These are phyloP conservation scores for Micromesistius poutassou DNA, from an alignment of 2,797 vertebrate species.

Conservation along the genomic window DNA sequence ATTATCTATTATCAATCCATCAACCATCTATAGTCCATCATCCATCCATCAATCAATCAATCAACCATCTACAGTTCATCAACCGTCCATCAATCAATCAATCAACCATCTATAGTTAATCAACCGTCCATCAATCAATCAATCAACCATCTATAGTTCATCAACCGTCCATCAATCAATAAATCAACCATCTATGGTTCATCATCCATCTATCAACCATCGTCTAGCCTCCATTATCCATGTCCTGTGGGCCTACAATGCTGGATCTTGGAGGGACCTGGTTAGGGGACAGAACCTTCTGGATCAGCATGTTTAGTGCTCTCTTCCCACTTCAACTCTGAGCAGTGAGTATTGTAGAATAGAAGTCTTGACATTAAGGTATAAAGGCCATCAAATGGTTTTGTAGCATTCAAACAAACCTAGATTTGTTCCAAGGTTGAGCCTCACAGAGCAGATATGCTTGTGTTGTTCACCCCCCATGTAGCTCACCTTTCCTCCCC, in stretches of 20 bases:
- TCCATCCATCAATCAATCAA: not conserved
- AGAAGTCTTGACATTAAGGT: not conserved
- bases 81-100: no score
- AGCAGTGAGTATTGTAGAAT: not conserved
- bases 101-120: no score
- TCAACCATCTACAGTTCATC: no score
- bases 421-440: not conserved
- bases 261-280: not conserved
- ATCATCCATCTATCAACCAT: not conserved
- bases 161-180: no score
- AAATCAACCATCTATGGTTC: no score
- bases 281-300: not conserved
- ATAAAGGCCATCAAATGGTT: not conserved
- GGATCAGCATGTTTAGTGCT: not conserved
- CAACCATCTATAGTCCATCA: not conserved
- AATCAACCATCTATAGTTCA: no score
- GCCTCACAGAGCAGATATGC: not conserved
- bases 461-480: not conserved
- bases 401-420: no score
- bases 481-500: constrained; percentile 77
- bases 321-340: not conserved
- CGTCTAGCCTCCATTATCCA: not conserved
- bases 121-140: not conserved
- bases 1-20: not conserved
- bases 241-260: not conserved